Evolutionary conservation across 1,140 invertebrate genomes (phyloP).

Genomic region (Acromyrmex heyeri): DNA sequence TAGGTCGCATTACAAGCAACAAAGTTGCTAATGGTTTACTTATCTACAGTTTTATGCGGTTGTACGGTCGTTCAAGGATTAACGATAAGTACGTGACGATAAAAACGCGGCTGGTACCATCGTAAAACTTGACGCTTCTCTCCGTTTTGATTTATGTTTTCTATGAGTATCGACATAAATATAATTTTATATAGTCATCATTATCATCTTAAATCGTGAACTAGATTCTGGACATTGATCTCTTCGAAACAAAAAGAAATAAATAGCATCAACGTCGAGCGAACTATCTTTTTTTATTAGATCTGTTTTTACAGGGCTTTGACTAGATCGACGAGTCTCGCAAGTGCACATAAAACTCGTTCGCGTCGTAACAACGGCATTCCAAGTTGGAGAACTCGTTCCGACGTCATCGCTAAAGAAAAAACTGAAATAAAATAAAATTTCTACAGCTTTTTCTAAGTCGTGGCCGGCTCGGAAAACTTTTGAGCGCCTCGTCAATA

Average conservation of each 20-base stretch:
- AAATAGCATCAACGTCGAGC: background rate
- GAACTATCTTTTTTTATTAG: background rate
- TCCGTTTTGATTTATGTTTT: constrained; percentile 7
- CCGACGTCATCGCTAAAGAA: background rate
- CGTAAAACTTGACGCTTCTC: background rate
- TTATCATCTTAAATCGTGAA: background rate
- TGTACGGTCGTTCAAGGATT: constrained; percentile 37
- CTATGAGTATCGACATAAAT: background rate
- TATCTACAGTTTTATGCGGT: constrained; percentile 27
- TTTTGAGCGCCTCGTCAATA: constrained; percentile 38
- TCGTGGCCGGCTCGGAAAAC: background rate
- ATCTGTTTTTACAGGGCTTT: background rate
- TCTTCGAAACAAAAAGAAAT: background rate
- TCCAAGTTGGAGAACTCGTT: constrained; percentile 20
- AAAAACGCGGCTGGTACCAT: background rate
- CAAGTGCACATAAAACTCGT: background rate
- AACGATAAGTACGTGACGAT: constrained; percentile 41
- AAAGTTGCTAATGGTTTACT: constrained; percentile 30
- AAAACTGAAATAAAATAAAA: constrained; percentile 25
- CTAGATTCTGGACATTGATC: background rate
- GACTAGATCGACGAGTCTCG: background rate
- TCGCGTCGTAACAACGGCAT: background rate
- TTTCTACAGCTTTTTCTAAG: constrained; percentile 3
- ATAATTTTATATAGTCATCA: background rate
- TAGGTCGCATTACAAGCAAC: background rate